Base-by-base conservation (phyloP, 2,888 invertebrate genomes). In the Barypeithes pellucidus region DNA sequence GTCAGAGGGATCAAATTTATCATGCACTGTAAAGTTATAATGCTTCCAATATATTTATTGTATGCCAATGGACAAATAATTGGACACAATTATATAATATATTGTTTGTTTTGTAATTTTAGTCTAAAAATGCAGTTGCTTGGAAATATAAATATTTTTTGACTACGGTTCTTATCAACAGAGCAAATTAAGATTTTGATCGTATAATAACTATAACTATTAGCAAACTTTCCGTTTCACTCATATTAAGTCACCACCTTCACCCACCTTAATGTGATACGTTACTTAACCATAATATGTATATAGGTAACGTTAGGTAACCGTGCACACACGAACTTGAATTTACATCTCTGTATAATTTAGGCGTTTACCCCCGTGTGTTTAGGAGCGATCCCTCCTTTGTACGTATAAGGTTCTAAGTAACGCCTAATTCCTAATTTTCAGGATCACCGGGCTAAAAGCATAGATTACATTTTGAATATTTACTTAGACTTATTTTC, bases 221-320 rank as follows among this genome's bases (percentile, higher is more conserved):
- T 24, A 33, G 3, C 33, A 16, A 33, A 11, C 33, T 57, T 3
- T 7, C 14, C 12, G 54, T 57, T 36, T 57, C 33, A 16, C 16
- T 36, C 33, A 57, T 18, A 57, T 57, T 57, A 57, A 57, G 33
- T 3, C 54, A 4, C 12, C 4, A 57, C 52, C 50, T 65, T 14
- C 20, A 50, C 29, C 50, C 65, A 36, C 29, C 52, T 52, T 47
- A 22, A 47, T 29, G 18, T 16, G 50, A 33, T 33, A 33, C 47
- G 47, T 63, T 33, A 22, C 47, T 33, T 11, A 3, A 50, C 33
- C 65, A 18, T 39, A 65, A 50, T 65, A 52, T 18, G 50, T 47
- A 50, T 65, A 65, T 65, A 65, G 52, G 45, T 65, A 65, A 50
- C 36, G 45, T 50, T 52, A 65, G 29, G 65, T 65, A 65, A 65